Conservation (phyloP, 2,888 invertebrate genomes). For the Harmothoe impar region DNA sequence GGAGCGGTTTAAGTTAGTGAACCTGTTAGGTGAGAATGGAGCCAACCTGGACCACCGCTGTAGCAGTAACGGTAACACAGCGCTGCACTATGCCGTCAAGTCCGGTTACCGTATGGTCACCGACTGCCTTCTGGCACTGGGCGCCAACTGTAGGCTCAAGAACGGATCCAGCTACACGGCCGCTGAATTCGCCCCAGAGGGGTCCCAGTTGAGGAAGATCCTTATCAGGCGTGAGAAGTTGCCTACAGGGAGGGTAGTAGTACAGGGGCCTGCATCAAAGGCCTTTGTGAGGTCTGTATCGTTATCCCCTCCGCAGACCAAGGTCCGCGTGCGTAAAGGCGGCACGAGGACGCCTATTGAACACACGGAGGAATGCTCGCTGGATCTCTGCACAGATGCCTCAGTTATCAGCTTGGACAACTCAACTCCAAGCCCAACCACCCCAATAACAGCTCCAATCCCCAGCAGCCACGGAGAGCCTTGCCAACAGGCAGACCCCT, state of each 20-base stretch:
- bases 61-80: conserved; percentile 45
- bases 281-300: not conserved
- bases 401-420: not conserved
- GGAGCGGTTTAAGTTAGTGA: not conserved
- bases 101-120: not conserved
- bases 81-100: conserved; percentile 34
- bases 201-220: not conserved
- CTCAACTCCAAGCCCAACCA: not conserved
- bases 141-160: not conserved
- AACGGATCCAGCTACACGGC: conserved; percentile 38
- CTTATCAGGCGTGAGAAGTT: not conserved
- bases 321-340: not conserved
- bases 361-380: not conserved
- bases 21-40: not conserved
- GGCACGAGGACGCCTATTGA: not conserved
- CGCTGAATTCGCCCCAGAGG: not conserved
- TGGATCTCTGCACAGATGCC: not conserved
- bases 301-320: not conserved
- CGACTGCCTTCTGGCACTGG: not conserved
- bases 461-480: too few relatives aligned
- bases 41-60: not conserved
- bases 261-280: too few relatives aligned
- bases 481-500: too few relatives aligned
- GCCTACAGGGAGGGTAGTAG: too few relatives aligned
- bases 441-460: not conserved